These are phyloP conservation scores for Astreopora myriophthalma DNA, from an alignment of 64 coral and sea anemone species.

Conservation along the genomic window DNA sequence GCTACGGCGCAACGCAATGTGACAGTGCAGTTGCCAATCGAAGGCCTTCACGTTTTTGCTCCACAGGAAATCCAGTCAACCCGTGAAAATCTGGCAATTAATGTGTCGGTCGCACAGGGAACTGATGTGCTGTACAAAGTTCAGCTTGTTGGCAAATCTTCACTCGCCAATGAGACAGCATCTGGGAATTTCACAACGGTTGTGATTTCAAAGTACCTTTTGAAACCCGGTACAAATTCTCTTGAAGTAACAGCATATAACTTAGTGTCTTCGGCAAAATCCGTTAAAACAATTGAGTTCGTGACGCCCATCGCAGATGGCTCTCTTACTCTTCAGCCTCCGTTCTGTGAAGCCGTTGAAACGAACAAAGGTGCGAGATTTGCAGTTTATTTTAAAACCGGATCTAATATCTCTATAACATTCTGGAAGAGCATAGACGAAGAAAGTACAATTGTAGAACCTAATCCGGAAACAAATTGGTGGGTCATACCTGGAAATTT, in stretches of 20 bases:
- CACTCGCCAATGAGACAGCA: background rate
- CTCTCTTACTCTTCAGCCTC: background rate
- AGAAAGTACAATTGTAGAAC: background rate
- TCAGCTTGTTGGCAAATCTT: background rate
- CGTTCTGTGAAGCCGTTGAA: background rate
- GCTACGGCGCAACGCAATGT: background rate
- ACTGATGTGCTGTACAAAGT: background rate
- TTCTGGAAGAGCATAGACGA: background rate
- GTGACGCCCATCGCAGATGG: background rate
- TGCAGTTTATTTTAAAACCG: background rate
- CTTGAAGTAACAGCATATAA: slow-evolving; percentile 1
- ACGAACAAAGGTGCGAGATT: background rate
- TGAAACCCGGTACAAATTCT: background rate
- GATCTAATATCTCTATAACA: background rate
- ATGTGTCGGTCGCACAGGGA: background rate
- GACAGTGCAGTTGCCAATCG: slow-evolving; percentile 3
- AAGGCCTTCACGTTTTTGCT: background rate
- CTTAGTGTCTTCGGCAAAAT: background rate
- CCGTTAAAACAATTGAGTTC: background rate
- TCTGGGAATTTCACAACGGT: background rate
- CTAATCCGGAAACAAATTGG: too few relatives aligned
- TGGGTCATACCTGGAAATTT: background rate
- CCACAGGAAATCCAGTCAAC: background rate
- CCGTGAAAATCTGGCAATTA: background rate
- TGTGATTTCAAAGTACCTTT: background rate